These are phyloP conservation scores for Lepidonotus clava DNA, from an alignment of 2,888 invertebrate genomes.

Conservation along the genomic window DNA sequence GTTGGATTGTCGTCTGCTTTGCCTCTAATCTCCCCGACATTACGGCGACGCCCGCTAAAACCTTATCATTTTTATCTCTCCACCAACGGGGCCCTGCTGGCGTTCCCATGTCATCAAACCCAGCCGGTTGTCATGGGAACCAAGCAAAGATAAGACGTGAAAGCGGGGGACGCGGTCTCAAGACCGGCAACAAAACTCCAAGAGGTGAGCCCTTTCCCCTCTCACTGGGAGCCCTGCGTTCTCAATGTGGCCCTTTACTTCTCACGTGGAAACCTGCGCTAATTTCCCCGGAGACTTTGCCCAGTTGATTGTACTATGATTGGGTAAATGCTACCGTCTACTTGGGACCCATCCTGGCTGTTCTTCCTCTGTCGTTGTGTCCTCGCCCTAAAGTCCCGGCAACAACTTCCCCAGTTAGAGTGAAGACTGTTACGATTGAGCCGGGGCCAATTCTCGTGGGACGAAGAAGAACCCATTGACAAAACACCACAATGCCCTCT, in stretches of 20 bases:
- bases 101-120: not conserved
- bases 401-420: too few species aligned
- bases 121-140: not conserved
- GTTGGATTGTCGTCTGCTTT: not conserved
- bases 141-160: not conserved
- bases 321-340: not conserved
- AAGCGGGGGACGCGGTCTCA: not conserved
- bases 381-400: too few species aligned
- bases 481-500: too few species aligned
- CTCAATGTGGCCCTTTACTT: not conserved
- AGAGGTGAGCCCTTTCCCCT: too few species aligned
- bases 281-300: constrained; percentile 15
- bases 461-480: too few species aligned
- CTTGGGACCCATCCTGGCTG: too few species aligned
- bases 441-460: too few species aligned
- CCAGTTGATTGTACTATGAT: constrained; percentile 22
- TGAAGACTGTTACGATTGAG: too few species aligned
- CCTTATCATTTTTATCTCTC: not conserved
- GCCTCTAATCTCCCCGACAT: not conserved
- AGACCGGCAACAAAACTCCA: not conserved
- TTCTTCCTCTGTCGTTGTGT: too few species aligned
- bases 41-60: not conserved
- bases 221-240: too few species aligned
- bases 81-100: not conserved
- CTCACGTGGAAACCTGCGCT: not conserved